Evolutionary conservation across 2,888 invertebrate genomes (phyloP).

Genomic region (Tetragonisca angustula): DNA sequence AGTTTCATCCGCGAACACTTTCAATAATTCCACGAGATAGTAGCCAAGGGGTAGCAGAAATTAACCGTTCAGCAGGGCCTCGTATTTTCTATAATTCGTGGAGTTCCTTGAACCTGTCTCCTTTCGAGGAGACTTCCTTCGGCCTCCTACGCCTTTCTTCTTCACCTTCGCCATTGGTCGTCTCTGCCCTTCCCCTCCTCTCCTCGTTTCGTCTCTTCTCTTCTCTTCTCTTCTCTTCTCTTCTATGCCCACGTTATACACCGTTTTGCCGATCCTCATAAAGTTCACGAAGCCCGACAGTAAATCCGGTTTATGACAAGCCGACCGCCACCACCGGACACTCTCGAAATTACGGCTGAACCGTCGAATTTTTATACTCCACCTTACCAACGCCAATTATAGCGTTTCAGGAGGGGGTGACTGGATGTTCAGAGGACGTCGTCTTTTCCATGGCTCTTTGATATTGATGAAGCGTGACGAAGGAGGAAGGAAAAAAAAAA

Average conservation of each 20-base stretch:
- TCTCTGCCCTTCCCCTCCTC: background rate
- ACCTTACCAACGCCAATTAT: constrained; percentile 50
- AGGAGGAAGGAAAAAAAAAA: too few species aligned
- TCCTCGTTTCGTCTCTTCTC: too few species aligned
- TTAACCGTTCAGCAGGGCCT: constrained; percentile 28
- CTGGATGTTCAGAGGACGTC: background rate
- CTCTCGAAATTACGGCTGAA: constrained; percentile 75
- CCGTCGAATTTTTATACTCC: constrained; percentile 76
- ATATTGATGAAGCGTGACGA: too few species aligned
- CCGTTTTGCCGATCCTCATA: constrained; percentile 77
- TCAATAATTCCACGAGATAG: constrained; percentile 33
- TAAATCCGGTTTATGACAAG: constrained; percentile 80
- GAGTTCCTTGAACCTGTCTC: constrained; percentile 62
- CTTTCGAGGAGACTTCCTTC: constrained; percentile 48
- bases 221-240: background rate
- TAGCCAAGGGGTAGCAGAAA: constrained; percentile 31
- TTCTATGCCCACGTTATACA: constrained; percentile 64
- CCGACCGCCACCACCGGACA: constrained; percentile 74
- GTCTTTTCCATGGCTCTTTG: background rate
- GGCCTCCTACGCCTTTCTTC: constrained; percentile 52
- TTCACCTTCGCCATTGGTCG: background rate
- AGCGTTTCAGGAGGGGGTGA: constrained; percentile 13
- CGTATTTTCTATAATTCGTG: constrained; percentile 63
- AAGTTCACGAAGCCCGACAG: constrained; percentile 77
- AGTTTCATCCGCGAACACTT: constrained; percentile 32